Percentiles rank a stretch among this genome's conserved stretches.
These are phyloP conservation scores for Oasisia sp. DNA, from an alignment of 2,888 invertebrate genomes.

Conservation along the genomic window DNA sequence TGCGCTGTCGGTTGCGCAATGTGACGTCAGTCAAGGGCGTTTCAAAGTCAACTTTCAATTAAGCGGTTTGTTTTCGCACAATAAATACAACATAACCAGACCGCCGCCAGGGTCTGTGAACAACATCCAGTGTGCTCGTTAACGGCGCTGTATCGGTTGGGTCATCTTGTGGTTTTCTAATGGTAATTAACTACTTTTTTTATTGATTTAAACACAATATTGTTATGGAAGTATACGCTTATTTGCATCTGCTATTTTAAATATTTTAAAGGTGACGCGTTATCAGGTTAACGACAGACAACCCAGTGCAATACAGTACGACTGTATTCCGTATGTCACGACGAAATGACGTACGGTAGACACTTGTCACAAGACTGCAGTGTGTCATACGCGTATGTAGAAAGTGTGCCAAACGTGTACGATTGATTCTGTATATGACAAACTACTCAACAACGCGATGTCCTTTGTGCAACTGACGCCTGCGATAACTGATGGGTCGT, in stretches of 20 bases:
- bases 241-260: not conserved
- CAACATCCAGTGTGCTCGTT: not conserved
- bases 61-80: not conserved
- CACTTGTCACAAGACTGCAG: not conserved
- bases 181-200: too few relatives aligned
- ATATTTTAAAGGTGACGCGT: not conserved
- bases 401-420: not conserved
- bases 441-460: not conserved
- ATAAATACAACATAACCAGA: not conserved
- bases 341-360: not conserved
- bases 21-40: constrained; percentile 2
- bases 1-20: not conserved
- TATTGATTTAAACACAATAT: not conserved
- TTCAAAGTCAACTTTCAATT: constrained; percentile 17
- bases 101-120: not conserved
- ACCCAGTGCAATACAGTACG: not conserved
- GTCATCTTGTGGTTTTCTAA: not conserved
- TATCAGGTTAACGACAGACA: not conserved
- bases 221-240: not conserved
- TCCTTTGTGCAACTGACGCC: not conserved
- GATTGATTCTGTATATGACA: not conserved
- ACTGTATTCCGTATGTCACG: constrained; percentile 1
- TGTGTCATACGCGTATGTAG: not conserved
- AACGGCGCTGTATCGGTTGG: not conserved
- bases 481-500: not conserved